Evolutionary conservation across 2,113 vertebrate species (phyloP).

Genomic region (Centrocercus urophasianus): DNA sequence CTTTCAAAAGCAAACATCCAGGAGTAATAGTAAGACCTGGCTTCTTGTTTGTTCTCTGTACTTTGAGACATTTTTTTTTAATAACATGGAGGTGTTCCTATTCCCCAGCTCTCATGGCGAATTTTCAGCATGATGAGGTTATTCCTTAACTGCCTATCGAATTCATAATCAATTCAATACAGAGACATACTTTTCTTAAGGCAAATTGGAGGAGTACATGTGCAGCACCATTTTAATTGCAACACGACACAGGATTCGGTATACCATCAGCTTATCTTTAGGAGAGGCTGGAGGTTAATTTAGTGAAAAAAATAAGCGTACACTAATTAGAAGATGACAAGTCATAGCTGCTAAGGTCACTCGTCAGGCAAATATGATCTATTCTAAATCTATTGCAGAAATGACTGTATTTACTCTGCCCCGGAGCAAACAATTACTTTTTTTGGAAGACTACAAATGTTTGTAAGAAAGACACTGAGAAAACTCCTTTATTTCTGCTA

Average conservation of each 20-base stretch:
- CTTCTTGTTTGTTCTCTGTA: background rate
- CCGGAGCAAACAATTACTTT: background rate
- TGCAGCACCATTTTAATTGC: background rate
- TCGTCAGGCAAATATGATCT: constrained; percentile 45
- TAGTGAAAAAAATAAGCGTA: background rate
- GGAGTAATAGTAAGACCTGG: background rate
- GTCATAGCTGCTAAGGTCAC: constrained; percentile 52
- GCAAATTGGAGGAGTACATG: background rate
- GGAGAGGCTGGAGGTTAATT: constrained; percentile 17
- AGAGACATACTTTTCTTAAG: background rate
- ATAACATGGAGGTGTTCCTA: background rate
- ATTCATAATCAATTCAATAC: background rate
- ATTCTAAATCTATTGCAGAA: constrained; percentile 16
- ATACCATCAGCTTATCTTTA: background rate
- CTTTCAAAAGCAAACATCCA: background rate
- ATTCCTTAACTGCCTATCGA: background rate
- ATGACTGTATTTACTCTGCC: constrained; percentile 44
- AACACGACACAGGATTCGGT: background rate
- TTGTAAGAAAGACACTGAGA: background rate
- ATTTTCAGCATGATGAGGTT: background rate
- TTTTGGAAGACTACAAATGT: background rate
- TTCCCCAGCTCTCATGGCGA: background rate
- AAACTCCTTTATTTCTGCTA: background rate
- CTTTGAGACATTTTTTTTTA: background rate
- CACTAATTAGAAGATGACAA: constrained; percentile 46